A percentile compares a stretch with the other conserved stretches of the same genome.
These are phyloP conservation scores for Perizoma flavofasciatum DNA, from an alignment of 2,888 invertebrate species.

Conservation along the genomic window DNA sequence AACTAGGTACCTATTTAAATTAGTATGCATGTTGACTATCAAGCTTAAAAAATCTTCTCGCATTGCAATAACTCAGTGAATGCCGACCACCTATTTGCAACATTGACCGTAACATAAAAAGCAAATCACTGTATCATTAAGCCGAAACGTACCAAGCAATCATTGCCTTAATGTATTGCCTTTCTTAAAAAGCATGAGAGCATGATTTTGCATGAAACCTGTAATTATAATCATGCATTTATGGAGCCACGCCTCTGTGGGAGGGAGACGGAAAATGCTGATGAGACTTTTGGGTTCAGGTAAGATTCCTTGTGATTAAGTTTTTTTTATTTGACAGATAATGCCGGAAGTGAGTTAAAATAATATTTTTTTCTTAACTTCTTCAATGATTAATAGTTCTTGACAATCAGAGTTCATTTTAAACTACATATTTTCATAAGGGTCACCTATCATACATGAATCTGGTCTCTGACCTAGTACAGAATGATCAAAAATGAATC, in stretches of 20 bases:
- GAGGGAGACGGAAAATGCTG: conserved; percentile 31
- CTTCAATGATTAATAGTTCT: not conserved
- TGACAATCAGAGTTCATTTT: not conserved
- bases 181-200: conserved; percentile 14
- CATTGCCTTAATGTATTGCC: conserved; percentile 17
- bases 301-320: conserved; percentile 9
- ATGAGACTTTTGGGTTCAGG: conserved; percentile 15
- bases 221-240: conserved; percentile 35
- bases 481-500: too few relatives aligned
- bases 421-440: too few relatives aligned
- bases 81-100: not conserved
- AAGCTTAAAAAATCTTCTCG: too few relatives aligned
- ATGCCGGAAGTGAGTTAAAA: conserved; percentile 8
- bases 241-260: conserved; percentile 37
- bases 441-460: too few relatives aligned
- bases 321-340: conserved; percentile 14
- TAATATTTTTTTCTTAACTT: conserved; percentile 17
- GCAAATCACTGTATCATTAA: conserved; percentile 20
- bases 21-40: too few relatives aligned
- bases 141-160: conserved; percentile 5
- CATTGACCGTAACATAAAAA: conserved; percentile 14
- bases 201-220: conserved; percentile 29
- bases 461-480: too few relatives aligned
- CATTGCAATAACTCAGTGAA: too few relatives aligned
- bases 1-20: too few relatives aligned